These are phyloP conservation scores for Ectobius pallidus DNA, from an alignment of 2,888 invertebrate genomes.

Conservation along the genomic window DNA sequence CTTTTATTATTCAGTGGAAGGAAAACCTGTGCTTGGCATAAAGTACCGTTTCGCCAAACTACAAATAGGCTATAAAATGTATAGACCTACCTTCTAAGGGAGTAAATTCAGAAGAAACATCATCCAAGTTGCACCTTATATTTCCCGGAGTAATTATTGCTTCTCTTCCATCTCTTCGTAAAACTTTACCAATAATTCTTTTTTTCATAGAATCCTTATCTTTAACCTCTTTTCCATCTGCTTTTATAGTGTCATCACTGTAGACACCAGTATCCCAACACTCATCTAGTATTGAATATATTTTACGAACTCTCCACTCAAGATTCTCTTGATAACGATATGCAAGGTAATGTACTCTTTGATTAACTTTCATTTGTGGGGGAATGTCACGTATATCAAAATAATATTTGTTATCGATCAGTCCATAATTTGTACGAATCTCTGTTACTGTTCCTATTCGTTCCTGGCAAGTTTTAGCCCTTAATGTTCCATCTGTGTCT, in stretches of 20 bases:
- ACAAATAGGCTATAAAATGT: too few relatives aligned
- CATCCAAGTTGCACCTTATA: slow-evolving; percentile 66
- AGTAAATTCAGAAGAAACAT: slow-evolving; percentile 63
- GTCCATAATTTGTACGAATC: slow-evolving; percentile 57
- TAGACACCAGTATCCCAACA: slow-evolving; percentile 58
- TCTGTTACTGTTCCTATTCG: slow-evolving; percentile 64
- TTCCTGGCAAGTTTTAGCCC: slow-evolving; percentile 4
- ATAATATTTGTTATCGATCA: slow-evolving; percentile 65
- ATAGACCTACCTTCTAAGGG: slow-evolving; percentile 36
- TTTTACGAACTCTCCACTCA: slow-evolving; percentile 61
- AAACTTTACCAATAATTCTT: slow-evolving; percentile 54
- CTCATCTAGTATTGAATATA: slow-evolving; percentile 61
- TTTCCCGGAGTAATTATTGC: slow-evolving; percentile 61
- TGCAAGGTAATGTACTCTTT: slow-evolving; percentile 63
- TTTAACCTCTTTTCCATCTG: too few relatives aligned
- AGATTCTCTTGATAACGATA: slow-evolving; percentile 57
- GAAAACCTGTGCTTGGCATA: too few relatives aligned
- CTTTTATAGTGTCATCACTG: too few relatives aligned
- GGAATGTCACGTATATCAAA: slow-evolving; percentile 58
- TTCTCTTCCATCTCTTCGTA: slow-evolving; percentile 52
- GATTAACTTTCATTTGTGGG: slow-evolving; percentile 57
- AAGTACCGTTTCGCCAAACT: too few relatives aligned
- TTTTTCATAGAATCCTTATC: slow-evolving; percentile 32
- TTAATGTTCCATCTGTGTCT: neutral
- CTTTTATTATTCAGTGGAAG: too few relatives aligned